Percentiles rank a stretch among this genome's conserved stretches.
phyloP scores from a whole-genome alignment of 1,140 invertebrate genomes.

The Reticulitermes speratus region DNA sequence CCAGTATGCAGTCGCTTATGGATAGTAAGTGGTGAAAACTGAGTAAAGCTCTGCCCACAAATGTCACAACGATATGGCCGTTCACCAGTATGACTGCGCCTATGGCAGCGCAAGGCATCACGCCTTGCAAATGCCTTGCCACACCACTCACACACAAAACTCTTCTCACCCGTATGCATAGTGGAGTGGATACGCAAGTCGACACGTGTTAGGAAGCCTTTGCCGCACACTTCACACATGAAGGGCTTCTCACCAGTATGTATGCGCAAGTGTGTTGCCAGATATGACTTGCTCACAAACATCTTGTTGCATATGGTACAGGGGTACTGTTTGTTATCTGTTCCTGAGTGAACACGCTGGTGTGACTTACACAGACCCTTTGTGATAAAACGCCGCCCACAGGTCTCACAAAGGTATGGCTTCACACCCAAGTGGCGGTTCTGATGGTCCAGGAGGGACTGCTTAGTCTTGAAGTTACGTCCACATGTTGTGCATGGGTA shows the following conservation, averaged over 20 bases:
- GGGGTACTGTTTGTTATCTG: constrained; percentile 62
- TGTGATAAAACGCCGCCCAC: constrained; percentile 78
- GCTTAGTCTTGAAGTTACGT: constrained; percentile 70
- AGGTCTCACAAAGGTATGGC: constrained; percentile 76
- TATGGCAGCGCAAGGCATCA: constrained; percentile 67
- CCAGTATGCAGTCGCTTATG: constrained; percentile 71
- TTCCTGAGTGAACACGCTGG: constrained; percentile 67
- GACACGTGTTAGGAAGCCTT: constrained; percentile 60
- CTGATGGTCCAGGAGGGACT: constrained; percentile 73
- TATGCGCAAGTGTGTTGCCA: constrained; percentile 81
- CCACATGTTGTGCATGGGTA: constrained; percentile 61
- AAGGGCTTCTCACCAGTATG: constrained; percentile 84
- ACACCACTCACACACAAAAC: constrained; percentile 65
- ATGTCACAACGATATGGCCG: constrained; percentile 55
- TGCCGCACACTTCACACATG: constrained; percentile 63
- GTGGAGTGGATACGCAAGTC: constrained; percentile 62
- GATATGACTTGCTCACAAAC: constrained; percentile 74
- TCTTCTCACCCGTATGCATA: constrained; percentile 69
- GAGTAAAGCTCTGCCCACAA: constrained; percentile 63
- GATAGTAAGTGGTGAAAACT: constrained; percentile 63
- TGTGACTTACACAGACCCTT: constrained; percentile 73
- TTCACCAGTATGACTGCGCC: constrained; percentile 46
- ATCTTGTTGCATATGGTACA: constrained; percentile 66
- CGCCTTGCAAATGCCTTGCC: constrained; percentile 67
- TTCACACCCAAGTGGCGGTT: constrained; percentile 80